Evolutionary conservation across 2,113 vertebrate species (phyloP), one percentile per base, ranked within the genome.

Genomic region (Sander lucioperca): DNA sequence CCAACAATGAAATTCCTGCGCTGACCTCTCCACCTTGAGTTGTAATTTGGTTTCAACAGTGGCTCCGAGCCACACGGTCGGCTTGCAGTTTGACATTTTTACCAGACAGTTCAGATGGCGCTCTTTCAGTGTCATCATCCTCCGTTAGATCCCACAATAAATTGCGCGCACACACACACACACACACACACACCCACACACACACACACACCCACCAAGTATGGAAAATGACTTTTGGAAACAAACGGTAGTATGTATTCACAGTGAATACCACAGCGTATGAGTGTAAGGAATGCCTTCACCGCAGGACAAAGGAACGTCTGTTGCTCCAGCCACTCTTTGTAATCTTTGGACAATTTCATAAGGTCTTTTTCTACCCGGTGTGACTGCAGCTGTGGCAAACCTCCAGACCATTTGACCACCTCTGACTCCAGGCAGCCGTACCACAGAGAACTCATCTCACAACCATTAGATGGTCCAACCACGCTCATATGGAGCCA

Each of bases 141-240:
- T 73, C 61, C 67, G 70, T 83, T 77, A 53, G 45, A 66, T 69
- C 74, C 58, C 48, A 77, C 74, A 64, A 3, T 76, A 76, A 87
- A 67, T 77, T 87, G 61, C 58, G 43, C 53, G n/a, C 56, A 33
- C 21, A 23, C 33, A 43, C 30, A 12, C 25, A 45, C 39, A 43
- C 65, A 25, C 69, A 33, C 23, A 0, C 57, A 33, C 33, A 33
- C 33, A 33, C 33, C 6, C 33, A 33, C 33, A 33, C 33, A 33
- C 33, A 33, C 33, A 33, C 45, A 50, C 23, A 45, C 56, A 47
- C 21, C 18, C 47, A 30, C 30, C 6, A 1, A 6, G 33, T 53
- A 56, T 75, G 85, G 83, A 91, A 88, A 91, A 89, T 92, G 80
- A 85, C 82, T 72, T 88, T 89, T 92, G 80, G 82, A 89, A 87